Evolutionary conservation across 2,888 invertebrate genomes (phyloP), one percentile per base, ranked within the genome.

Genomic region (Rapana venosa): DNA sequence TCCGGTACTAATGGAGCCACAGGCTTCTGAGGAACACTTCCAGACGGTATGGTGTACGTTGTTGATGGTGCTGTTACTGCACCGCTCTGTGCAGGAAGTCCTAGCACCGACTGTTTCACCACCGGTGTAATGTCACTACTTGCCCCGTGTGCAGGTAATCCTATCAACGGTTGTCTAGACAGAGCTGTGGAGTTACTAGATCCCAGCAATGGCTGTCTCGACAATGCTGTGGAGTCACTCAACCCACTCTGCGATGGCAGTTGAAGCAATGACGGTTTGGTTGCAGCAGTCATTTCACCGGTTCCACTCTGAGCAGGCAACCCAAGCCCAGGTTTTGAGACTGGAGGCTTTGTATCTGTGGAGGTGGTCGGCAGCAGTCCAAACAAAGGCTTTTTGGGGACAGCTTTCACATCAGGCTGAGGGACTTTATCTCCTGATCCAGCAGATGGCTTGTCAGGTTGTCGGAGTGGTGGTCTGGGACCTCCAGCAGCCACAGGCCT

Each of bases 401-500:
- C 22, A 30, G 32, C 66, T 58, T 86, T 86, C 66, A 11, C 22
- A 22, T 86, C 86, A 8, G 35, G 66, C 15, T 11, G 85, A 17
- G 26, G n/a, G 1, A 20, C 58, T 58, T 86, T 86, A 4, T 86
- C 86, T 22, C 61, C 86, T 22, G 66, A 35, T 20, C 66, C 74
- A 74, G 47, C 11, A 11, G 70, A 47, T 4, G 87, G 26, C 77
- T 74, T 74, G 74, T 87, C 74, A 47, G 87, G 87, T 26, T 66
- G 74, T 22, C 47, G 36, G 26, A 87, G 70, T n/a, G 66, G 30
- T 2, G 58, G 70, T n/a, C 22, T 56, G 20, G 58, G n/a, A 22
- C 13, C 74, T 26, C 26, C 74, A 11, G 70, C 81, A 20, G n/a
- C 58, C 58, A 13, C 13, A 6, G 35, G 77, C 6, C 36, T 22